These are phyloP conservation scores for Sericinus montela DNA, from an alignment of 2,888 invertebrate genomes.

Conservation along the genomic window DNA sequence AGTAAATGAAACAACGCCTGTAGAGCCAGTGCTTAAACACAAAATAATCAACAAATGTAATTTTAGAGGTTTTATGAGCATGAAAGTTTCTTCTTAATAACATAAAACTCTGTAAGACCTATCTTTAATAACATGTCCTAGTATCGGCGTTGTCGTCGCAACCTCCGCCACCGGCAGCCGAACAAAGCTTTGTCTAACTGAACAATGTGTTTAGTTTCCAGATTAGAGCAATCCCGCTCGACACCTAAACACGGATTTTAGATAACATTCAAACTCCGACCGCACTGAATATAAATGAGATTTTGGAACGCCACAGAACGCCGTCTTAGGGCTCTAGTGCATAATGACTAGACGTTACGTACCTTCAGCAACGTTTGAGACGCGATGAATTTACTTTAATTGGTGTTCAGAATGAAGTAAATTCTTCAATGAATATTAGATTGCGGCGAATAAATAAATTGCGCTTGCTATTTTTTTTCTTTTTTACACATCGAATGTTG, in stretches of 20 bases:
- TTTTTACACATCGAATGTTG: constrained; percentile 21
- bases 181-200: constrained; percentile 68
- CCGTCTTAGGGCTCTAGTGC: constrained; percentile 66
- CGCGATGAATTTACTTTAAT: constrained; percentile 57
- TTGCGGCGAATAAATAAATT: constrained; percentile 12
- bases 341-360: constrained; percentile 56
- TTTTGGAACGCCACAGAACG: constrained; percentile 62
- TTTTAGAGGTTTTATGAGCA: too few relatives aligned
- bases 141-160: too few relatives aligned
- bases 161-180: constrained; percentile 43
- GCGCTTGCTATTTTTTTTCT: constrained; percentile 1
- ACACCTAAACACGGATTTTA: constrained; percentile 79
- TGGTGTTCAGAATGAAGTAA: constrained; percentile 41
- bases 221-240: constrained; percentile 74
- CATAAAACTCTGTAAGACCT: too few relatives aligned
- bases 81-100: too few relatives aligned
- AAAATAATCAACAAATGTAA: too few relatives aligned
- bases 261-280: constrained; percentile 77
- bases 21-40: too few relatives aligned
- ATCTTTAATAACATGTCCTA: too few relatives aligned
- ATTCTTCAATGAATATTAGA: constrained; percentile 22
- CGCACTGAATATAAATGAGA: constrained; percentile 78
- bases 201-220: constrained; percentile 77
- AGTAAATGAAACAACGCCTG: too few relatives aligned
- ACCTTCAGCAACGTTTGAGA: constrained; percentile 51